A percentile compares a stretch with the other conserved stretches of the same genome.
Conservation (phyloP, 2,797 vertebrate genomes). For the Todus mexicanus region DNA sequence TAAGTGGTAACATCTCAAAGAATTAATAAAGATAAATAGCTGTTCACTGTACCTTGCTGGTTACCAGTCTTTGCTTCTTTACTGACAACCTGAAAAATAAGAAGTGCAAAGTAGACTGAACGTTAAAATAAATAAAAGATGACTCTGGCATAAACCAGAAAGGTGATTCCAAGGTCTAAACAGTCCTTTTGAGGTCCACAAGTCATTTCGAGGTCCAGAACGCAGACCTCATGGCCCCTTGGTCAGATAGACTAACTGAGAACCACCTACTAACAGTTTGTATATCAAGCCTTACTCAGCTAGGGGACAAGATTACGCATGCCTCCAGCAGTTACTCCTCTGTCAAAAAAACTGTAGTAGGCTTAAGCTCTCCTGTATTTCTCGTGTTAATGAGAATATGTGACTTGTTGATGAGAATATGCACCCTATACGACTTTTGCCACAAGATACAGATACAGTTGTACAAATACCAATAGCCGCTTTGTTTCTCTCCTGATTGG, state of each 20-base stretch:
- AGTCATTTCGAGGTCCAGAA: not conserved
- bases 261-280: not conserved
- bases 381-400: not conserved
- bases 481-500: not conserved
- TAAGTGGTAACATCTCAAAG: not conserved
- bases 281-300: not conserved
- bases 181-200: not conserved
- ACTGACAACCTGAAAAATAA: slow-evolving; percentile 41
- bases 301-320: not conserved
- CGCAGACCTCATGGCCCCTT: not conserved
- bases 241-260: rapidly evolving
- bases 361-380: not conserved
- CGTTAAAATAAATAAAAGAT: not conserved
- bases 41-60: slow-evolving; percentile 41
- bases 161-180: not conserved
- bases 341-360: not conserved
- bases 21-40: not conserved
- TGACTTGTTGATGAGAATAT: not conserved
- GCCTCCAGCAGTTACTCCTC: not conserved
- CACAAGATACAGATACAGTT: not conserved
- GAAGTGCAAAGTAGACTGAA: not conserved
- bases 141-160: not conserved
- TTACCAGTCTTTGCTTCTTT: not conserved
- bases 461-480: not conserved
- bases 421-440: not conserved